Evolutionary conservation across 2,888 invertebrate genomes (phyloP), one percentile per base, ranked within the genome.

Genomic region (Acheta domesticus): DNA sequence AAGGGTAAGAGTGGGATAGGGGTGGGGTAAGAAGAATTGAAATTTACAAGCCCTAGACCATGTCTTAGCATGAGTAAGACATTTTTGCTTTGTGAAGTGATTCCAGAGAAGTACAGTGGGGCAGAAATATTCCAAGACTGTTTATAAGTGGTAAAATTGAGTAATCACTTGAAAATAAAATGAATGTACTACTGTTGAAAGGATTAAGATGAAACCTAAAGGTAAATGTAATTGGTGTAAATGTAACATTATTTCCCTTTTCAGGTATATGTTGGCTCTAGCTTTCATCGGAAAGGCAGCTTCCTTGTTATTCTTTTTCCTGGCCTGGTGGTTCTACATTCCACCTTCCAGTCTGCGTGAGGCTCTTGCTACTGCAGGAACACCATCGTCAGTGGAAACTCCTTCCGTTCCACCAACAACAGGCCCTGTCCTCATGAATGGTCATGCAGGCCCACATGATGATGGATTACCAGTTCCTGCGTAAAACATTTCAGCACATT

Each of bases 271-370:
- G 91, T 87, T 94, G 84, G 91, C 91, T 0, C 86, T 95, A 78
- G 93, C 93, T 1, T 86, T 94, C 79, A 89, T 91, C 49, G 93
- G 93, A 19, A 94, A 94, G 86, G 87, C 91, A 8, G 90, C 92
- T 78, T 93, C 94, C 0, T 86, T 92, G 0, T 84, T 93, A 0
- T 93, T 93, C 87, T 94, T 93, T 87, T 90, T 92, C 86, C 87
- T 92, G 74, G 93, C 94, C 78, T 92, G 93, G 92, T 91, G 92
- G 90, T 91, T 91, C 85, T 94, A 94, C 87, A 78, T 81, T 74
- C 81, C 81, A 36, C 81, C 81, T 11, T 20, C 79, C 20, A 77
- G 78, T 20, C 77, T 78, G 48, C 78, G 78, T 14, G 78, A 79
- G 21, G 77, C 79, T 12, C 77, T 80, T 14, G 62, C 62, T 62